phyloP scores from a whole-genome alignment of 2,888 invertebrate species.

The Drosophila borealis region DNA sequence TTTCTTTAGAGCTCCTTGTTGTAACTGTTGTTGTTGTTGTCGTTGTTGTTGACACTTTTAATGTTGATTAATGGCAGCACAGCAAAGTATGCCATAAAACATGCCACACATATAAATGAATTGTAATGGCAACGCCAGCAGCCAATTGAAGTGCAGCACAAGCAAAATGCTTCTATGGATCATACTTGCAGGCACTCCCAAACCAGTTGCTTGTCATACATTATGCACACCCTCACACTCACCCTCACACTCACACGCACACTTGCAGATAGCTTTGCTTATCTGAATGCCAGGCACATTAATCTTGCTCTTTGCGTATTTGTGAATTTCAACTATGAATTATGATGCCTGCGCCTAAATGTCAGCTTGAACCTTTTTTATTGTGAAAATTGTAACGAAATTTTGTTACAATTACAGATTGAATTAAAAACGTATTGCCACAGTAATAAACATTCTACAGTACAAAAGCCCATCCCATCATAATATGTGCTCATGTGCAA shows the following conservation, averaged over 20 bases:
- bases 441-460: no score
- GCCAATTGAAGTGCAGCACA: constrained; percentile 23
- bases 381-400: constrained; percentile 1
- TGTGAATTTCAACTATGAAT: constrained; percentile 33
- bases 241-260: constrained; percentile 1
- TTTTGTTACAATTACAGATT: constrained; percentile 6
- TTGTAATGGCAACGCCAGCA: constrained; percentile 52
- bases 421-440: constrained; percentile 2
- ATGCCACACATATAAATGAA: constrained; percentile 74
- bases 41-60: constrained; percentile 72
- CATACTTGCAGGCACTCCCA: background rate
- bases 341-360: constrained; percentile 46
- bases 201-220: constrained; percentile 9
- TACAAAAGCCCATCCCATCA: no score
- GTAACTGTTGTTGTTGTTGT: constrained; percentile 13
- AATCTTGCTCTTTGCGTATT: constrained; percentile 36
- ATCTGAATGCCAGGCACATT: constrained; percentile 40
- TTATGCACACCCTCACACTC: constrained; percentile 2
- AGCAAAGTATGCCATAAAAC: constrained; percentile 66
- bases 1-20: constrained; percentile 8
- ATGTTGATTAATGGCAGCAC: constrained; percentile 71
- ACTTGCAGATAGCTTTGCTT: constrained; percentile 25
- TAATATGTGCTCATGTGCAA: no score
- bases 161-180: constrained; percentile 14
- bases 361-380: constrained; percentile 14